Base-by-base conservation (phyloP, 2,113 vertebrate species). In the Argyrosomus japonicus region DNA sequence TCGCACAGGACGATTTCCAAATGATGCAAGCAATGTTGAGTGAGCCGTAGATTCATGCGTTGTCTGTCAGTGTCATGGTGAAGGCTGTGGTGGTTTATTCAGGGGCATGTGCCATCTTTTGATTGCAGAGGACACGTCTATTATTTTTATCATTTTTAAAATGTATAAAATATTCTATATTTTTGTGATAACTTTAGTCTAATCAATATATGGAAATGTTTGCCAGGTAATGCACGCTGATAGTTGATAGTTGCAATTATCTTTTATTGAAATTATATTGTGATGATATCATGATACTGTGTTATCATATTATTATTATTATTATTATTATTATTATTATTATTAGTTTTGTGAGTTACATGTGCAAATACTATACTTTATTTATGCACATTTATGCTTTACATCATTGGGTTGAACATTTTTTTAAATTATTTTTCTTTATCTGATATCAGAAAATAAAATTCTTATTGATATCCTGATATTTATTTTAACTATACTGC, bases 11-110 rank as follows among this genome's bases (percentile, higher is more conserved):
- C 79, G 2, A 76, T 84, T 81, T 84, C 18, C 50, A 81, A 51
- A 64, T 45, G 19, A 79, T 74, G 29, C 73, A 63, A 76, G 57
- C 19, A 23, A 50, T 75, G 48, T 53, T 75, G 23, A 85, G 43
- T 81, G 23, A 65, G 70, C 45, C 87, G 14, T 68, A 58, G 21
- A 57, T 79, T 67, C 6, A 47, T 67, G 14, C 63, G 19, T 57
- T 79, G 51, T 83, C 64, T 58, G 8, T 15, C 36, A 58, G 77
- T 58, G 15, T 74, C 58, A 61, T 53, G 32, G n/a, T 1, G 14
- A 48, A 67, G 27, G 11, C 10, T 47, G 11, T 18, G 6, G 19
- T 74, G 23, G 27, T 36, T 60, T 57, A 40, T 40, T 57, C 5
- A 25, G 47, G 15, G 25, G 17, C 19, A 19, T 71, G 13, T 27